Percentiles rank a stretch among this genome's conserved stretches.
Evolutionary conservation across 2,888 invertebrate species (phyloP).

Genomic region (Metallyticus violacea): DNA sequence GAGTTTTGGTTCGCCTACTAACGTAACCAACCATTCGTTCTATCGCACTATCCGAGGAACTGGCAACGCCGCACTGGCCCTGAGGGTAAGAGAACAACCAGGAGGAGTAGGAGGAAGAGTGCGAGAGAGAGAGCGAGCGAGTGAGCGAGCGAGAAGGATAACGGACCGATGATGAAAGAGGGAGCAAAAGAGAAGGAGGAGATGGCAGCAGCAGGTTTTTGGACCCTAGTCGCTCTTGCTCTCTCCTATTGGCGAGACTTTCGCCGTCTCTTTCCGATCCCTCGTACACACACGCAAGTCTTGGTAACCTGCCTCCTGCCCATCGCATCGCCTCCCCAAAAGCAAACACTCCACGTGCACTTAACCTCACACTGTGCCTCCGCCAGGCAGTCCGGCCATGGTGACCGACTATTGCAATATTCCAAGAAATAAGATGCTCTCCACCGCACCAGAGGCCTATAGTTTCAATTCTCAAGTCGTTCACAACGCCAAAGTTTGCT

Average conservation of each 20-base stretch:
- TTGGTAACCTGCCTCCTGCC: background rate
- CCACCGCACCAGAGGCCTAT: background rate
- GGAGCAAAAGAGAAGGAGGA: background rate
- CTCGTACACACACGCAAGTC: background rate
- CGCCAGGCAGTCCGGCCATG: no score
- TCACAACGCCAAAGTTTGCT: background rate
- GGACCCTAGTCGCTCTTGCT: background rate
- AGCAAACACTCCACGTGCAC: background rate
- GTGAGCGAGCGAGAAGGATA: background rate
- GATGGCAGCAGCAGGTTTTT: background rate
- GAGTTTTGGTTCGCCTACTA: background rate
- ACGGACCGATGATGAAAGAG: background rate
- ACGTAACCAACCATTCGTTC: background rate
- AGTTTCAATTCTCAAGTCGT: background rate
- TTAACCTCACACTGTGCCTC: background rate
- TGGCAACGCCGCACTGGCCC: constrained; percentile 9
- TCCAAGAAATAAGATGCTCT: background rate
- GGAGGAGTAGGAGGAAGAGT: background rate
- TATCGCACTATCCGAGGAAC: background rate
- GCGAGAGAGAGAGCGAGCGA: background rate
- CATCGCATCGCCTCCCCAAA: background rate
- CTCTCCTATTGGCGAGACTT: background rate
- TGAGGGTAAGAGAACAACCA: background rate
- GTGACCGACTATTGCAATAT: background rate
- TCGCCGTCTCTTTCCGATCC: background rate